Evolutionary conservation across 2,888 invertebrate species (phyloP), one percentile per base, ranked within the genome.

Genomic region (Tachina grossa): DNA sequence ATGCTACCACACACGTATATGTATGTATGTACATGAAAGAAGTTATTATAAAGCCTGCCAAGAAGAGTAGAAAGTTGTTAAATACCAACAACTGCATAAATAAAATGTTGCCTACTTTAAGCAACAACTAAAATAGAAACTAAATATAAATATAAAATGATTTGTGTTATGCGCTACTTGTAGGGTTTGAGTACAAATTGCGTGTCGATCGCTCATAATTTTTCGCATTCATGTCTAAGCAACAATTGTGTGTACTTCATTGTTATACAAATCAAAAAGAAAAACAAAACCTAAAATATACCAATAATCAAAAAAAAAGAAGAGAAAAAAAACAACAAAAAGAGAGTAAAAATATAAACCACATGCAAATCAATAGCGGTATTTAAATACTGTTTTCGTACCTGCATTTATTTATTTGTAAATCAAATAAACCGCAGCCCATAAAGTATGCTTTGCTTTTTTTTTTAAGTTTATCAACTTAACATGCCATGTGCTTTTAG

Each of bases 121-220:
- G 75, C 45, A 55, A n/a, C 71, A 47, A 59, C 45, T 16, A 59
- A 31, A 57, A 31, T 31, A 31, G 31, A 31, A 31, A 31, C 31
- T 31, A 31, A 39, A 72, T 13, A 71, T 61, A 41, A 55, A 57
- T 39, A 41, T 63, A 16, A 49, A 47, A 53, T 83, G 72, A 77
- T 66, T 83, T 83, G 83, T 77, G 75, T 69, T 14, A 53, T 80
- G 59, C 55, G 65, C 72, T 65, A 43, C 19, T 84, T 47, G 45
- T 9, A 0, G 22, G n/a, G 10, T 45, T 66, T 41, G 11, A 74
- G n/a, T 51, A 78, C 63, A 85, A 85, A 83, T 87, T 85, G 88
- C 88, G 87, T 88, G 88, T 86, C 85, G 88, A 87, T 88, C 85
- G 86, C 87, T 87, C 88, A 87, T 88, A 88, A 88, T 87, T 88